Evolutionary conservation across 2,797 vertebrate species (phyloP).

Genomic region (Helicolenus hilgendorfi): DNA sequence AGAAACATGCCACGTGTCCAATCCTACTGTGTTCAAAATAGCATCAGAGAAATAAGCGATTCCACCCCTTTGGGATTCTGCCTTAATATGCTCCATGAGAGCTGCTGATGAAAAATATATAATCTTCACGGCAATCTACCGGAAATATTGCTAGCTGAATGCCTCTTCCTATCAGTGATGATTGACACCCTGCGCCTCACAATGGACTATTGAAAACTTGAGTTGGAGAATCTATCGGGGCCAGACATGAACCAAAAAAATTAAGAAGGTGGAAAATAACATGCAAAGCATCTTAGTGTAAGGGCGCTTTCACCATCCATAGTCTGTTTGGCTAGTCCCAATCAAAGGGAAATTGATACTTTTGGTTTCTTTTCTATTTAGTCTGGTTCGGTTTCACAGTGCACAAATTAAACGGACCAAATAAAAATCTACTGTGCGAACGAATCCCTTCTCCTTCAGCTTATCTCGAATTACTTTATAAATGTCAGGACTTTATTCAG

Average conservation of each 20-base stretch:
- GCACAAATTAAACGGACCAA: too few species aligned
- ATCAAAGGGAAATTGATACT: too few species aligned
- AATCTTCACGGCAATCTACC: conserved; percentile 63
- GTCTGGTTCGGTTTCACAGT: too few species aligned
- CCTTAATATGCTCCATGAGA: conserved; percentile 69
- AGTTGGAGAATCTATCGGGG: background rate
- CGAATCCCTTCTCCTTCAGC: background rate
- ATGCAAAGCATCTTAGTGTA: conserved; percentile 19
- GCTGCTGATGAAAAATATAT: conserved; percentile 65
- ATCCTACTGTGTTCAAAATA: conserved; percentile 82
- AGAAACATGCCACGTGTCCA: conserved; percentile 67
- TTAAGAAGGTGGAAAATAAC: background rate
- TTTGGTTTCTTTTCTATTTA: too few species aligned
- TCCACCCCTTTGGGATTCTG: conserved; percentile 60
- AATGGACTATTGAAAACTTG: conserved; percentile 16
- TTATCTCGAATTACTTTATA: rapidly evolving
- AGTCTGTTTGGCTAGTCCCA: too few species aligned
- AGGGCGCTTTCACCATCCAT: too few species aligned
- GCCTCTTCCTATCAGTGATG: conserved; percentile 24
- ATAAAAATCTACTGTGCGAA: too few species aligned
- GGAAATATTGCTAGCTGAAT: conserved; percentile 42
- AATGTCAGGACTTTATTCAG: background rate
- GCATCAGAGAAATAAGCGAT: conserved; percentile 77
- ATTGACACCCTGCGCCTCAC: conserved; percentile 17
- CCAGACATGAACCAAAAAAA: background rate